Evolutionary conservation across 1,140 invertebrate species (phyloP).

Genomic region (Pseudomyrmex concolor): DNA sequence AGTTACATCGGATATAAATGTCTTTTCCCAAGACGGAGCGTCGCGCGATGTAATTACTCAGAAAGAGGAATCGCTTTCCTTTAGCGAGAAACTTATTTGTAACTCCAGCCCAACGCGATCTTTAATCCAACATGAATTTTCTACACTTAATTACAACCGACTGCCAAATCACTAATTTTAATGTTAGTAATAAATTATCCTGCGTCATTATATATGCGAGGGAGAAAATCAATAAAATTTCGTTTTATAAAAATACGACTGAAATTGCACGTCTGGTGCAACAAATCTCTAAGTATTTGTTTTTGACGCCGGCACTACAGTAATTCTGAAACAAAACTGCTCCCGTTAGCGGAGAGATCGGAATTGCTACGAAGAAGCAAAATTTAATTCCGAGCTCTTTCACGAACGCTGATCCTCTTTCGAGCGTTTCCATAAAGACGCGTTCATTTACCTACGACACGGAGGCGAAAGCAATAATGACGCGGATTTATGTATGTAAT

Average conservation of each 20-base stretch:
- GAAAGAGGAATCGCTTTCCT: constrained; percentile 32
- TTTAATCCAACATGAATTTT: constrained; percentile 4
- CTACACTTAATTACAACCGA: not conserved
- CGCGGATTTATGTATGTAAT: not conserved
- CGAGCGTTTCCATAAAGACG: constrained; percentile 20
- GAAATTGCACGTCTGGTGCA: not conserved
- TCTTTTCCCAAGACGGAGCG: constrained; percentile 3
- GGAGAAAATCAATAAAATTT: not conserved
- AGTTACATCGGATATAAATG: constrained; percentile 29
- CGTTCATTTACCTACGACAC: constrained; percentile 17
- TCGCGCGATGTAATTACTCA: constrained; percentile 31
- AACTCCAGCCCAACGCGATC: constrained; percentile 4
- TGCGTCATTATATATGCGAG: too few relatives aligned
- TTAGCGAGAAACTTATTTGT: constrained; percentile 30
- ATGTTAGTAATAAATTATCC: too few relatives aligned
- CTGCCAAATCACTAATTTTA: constrained; percentile 2
- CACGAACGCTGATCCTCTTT: constrained; percentile 30
- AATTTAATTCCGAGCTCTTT: constrained; percentile 44
- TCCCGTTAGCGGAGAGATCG: constrained; percentile 19
- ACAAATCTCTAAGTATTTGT: constrained; percentile 8
- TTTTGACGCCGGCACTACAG: constrained; percentile 22
- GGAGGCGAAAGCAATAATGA: constrained; percentile 26
- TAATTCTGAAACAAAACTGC: constrained; percentile 14
- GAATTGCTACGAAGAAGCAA: constrained; percentile 18
- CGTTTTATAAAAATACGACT: not conserved